Evolutionary conservation across 1,140 invertebrate genomes (phyloP), one percentile per base, ranked within the genome.

Genomic region (Microplitis mediator): DNA sequence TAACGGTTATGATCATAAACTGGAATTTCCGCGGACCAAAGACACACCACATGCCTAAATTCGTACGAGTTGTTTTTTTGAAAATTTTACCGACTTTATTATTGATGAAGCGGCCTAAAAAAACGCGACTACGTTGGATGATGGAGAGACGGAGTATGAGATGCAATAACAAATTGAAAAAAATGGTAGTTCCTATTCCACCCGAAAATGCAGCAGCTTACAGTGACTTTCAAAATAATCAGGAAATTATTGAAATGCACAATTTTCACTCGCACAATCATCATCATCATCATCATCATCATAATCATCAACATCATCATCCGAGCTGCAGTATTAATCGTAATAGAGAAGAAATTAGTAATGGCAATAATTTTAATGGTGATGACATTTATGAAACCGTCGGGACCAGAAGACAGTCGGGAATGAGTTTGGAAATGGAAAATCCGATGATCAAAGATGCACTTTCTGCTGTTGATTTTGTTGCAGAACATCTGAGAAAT

Each of bases 1-100:
- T 99, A 4, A 99, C 98, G 0, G 98, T 99, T 31, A 93, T 99
- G 80, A 99, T 99, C 79, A 99, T 99, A 81, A 99, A 99, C 85
- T 97, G 97, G 94, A 99, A 99, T 84, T 99, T 99, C 89, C 90
- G 98, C 82, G 97, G 97, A 16, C 98, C 97, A 1, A 89, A 93
- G 75, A 94, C 93, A 5, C 93, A 94, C 84, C 91, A 94, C 80
- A 98, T 99, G 97, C 97, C 97, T 4, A 92, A 94, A 78, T 96
- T 96, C 93, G 97, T 98, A 76, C 90, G 96, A 35, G 92, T 93
- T 64, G 92, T 97, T 45, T 99, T 99, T 87, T 90, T 99, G n/a
- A 95, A 97, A 84, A 95, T 96, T 82, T 86, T 98, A 76, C 96
- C 96, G 16, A 91, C 92, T 23, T 88, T 95, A 66, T 87, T 98